Percentiles rank a stretch among this genome's conserved stretches.
phyloP scores from a whole-genome alignment of 2,797 vertebrate genomes.

The Rhincodon typus region DNA sequence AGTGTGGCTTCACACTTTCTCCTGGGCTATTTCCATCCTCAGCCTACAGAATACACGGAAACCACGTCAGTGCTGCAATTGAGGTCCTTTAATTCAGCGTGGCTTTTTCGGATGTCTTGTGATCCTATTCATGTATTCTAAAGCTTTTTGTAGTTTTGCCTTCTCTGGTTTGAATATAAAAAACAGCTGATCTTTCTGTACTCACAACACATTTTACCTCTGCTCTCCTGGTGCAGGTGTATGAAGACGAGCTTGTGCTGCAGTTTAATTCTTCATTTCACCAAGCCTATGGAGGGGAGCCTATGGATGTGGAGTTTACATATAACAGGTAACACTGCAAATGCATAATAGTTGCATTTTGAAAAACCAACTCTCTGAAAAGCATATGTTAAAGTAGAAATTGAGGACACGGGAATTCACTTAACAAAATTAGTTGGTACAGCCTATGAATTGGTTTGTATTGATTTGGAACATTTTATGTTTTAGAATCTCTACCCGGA shows the following conservation, averaged over 20 bases:
- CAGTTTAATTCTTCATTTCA: constrained; percentile 73
- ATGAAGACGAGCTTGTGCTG: constrained; percentile 73
- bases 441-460: neutral
- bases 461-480: constrained; percentile 17
- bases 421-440: neutral
- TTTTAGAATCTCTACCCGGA: constrained; percentile 68
- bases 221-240: constrained; percentile 57
- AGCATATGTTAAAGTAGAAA: neutral
- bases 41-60: neutral
- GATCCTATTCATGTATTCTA: neutral
- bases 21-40: neutral
- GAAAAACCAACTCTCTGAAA: neutral
- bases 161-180: neutral
- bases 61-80: neutral
- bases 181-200: neutral
- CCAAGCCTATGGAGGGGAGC: constrained; percentile 70
- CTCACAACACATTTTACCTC: neutral
- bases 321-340: constrained; percentile 66
- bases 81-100: neutral
- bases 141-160: neutral
- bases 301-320: constrained; percentile 84
- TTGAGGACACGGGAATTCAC: neutral
- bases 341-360: neutral
- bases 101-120: neutral
- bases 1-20: neutral